Evolutionary conservation across 1,140 invertebrate genomes (phyloP).

Genomic region (Grapholita molesta): DNA sequence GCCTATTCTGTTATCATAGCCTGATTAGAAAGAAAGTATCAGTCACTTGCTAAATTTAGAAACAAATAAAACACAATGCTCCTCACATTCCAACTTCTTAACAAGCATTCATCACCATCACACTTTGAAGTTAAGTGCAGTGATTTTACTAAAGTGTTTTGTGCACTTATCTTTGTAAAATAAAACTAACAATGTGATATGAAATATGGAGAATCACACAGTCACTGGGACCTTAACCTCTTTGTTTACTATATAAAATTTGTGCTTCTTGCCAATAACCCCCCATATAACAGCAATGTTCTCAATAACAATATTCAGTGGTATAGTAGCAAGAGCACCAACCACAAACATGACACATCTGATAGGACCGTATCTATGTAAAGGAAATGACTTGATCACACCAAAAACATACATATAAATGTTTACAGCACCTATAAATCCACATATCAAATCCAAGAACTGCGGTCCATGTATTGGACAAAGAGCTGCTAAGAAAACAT

Average conservation of each 20-base stretch:
- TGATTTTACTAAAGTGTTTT: slow-evolving; percentile 50
- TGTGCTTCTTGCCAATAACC: slow-evolving; percentile 93
- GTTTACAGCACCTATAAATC: slow-evolving; percentile 94
- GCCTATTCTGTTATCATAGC: neutral
- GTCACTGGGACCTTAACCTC: slow-evolving; percentile 83
- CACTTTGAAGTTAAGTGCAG: slow-evolving; percentile 32
- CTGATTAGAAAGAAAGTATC: slow-evolving; percentile 5
- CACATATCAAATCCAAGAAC: slow-evolving; percentile 90
- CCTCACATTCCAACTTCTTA: slow-evolving; percentile 20
- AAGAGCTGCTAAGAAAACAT: slow-evolving; percentile 89
- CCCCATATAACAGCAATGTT: slow-evolving; percentile 97
- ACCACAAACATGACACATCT: slow-evolving; percentile 90
- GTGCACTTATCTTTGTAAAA: slow-evolving; percentile 50
- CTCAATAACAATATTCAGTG: slow-evolving; percentile 95
- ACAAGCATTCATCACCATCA: slow-evolving; percentile 13
- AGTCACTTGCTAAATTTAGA: slow-evolving; percentile 32
- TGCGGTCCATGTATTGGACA: slow-evolving; percentile 93
- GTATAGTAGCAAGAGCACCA: slow-evolving; percentile 92
- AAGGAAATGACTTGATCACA: slow-evolving; percentile 95
- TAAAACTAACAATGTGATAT: slow-evolving; percentile 32
- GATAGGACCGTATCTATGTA: slow-evolving; percentile 89
- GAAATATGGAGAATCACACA: slow-evolving; percentile 58
- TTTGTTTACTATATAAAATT: slow-evolving; percentile 97
- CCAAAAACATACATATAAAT: slow-evolving; percentile 98
- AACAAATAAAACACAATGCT: neutral